Evolutionary conservation across 1,140 invertebrate species (phyloP), one percentile per base, ranked within the genome.

Genomic region (Asobara japonica): DNA sequence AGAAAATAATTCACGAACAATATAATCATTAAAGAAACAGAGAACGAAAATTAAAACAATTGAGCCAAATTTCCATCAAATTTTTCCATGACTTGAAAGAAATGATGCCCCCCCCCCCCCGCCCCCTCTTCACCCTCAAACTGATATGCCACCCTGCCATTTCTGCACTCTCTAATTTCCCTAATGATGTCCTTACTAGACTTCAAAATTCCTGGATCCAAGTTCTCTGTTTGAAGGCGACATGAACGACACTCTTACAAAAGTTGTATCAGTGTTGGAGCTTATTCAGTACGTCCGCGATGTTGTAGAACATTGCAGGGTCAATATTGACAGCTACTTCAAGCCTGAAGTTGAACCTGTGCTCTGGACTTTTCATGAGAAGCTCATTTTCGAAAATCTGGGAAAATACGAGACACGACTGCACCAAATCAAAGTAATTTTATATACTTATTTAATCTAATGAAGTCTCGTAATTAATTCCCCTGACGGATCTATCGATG

Each of bases 351-450:
- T 77, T 2, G 84, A 89, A 33, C 80, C 86, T 13, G 77, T 87
- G 25, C 82, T 83, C 13, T 94, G 92, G 92, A 89, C 90, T 65
- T 93, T 93, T 82, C 86, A 92, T 20, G 86, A 89, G 3, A 89
- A 90, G 51, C 76, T 92, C 3, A 87, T 93, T 27, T 92, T 94
- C 78, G 85, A 89, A 67, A 80, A 90, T 71, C 89, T 90, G 69
- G 83, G 90, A 30, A 84, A 87, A 66, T 93, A 91, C 78, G 78
- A 89, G 29, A 81, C 89, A 48, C 85, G 92, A 62, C 83, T 93
- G 3, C 73, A 74, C 60, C 75, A 86, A 29, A 79, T 86, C 10
- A 74, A 84, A 77, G 83, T 82, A 64, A 27, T 18, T 18, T 13
- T 0, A 66, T 10, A n/a, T n/a, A n/a, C n/a, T n/a, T n/a, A n/a